Base-by-base conservation (phyloP, 1,140 invertebrate genomes). In the Mycetomoellerius zeteki region DNA sequence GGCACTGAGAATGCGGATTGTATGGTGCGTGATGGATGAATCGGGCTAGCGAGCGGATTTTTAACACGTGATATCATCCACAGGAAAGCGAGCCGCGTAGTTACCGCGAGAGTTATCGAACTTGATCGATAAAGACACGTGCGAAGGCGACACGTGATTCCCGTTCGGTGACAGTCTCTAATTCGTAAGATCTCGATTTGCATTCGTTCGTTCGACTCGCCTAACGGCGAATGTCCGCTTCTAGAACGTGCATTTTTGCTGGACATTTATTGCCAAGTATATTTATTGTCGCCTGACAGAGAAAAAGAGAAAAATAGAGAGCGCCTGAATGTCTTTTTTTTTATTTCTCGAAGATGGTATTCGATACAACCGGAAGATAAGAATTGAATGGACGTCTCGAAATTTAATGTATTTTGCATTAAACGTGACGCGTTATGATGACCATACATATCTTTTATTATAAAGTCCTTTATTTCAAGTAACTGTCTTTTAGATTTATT, bases 1-100 rank as follows among this genome's bases (percentile, higher is more conserved):
- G 71, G 19, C 37, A 43, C 7, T n/a, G 72, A 77, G 82, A 77
- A 77, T 47, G 82, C 56, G 82, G 73, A 77, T 77, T 76, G 14
- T 69, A 54, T 37, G 47, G 27, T n/a, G 37, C 7, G 72, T 72
- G 80, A 82, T 73, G 80, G 54, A 73, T 82, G 80, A 37, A 72
- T 72, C 27, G 27, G 43, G 43, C 33, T 56, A 64, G 58, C 82
- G 72, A 54, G 72, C 54, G 24, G 37, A 82, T 72, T 82, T 82
- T 82, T 82, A 73, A 27, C 54, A 73, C 33, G 37, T 82, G 80
- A 82, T 82, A 82, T 82, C 80, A 85, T 21, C 58, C 58, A 10
- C 73, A 62, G 71, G 56, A 84, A 50, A 71, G 47, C 56, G 67
- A 65, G 14, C 24, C 21, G 50, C 80, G 43, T 50, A 56, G 47